Conservation (phyloP, 2,113 vertebrate species). For the Pantherophis guttatus region DNA sequence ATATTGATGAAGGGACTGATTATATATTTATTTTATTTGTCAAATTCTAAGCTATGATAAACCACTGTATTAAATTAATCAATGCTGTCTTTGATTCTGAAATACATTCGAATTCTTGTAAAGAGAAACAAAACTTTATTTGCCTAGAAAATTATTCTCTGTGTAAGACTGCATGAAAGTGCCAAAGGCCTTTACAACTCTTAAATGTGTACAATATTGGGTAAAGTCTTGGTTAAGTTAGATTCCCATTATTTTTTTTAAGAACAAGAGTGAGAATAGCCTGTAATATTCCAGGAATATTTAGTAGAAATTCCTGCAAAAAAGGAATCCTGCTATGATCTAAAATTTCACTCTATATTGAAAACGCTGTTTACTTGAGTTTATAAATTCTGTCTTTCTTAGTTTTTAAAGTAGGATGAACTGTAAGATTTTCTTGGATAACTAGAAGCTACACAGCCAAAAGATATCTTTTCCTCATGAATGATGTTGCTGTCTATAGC, state of each 20-base stretch:
- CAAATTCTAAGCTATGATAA: neutral
- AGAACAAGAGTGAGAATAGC: neutral
- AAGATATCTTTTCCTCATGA: constrained; percentile 8
- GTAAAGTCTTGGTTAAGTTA: neutral
- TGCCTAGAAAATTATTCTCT: neutral
- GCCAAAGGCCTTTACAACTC: neutral
- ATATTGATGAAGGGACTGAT: neutral
- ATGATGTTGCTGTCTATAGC: constrained; percentile 31
- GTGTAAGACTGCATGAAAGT: neutral
- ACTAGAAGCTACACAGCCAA: neutral
- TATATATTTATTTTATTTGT: neutral
- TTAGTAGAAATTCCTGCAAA: neutral
- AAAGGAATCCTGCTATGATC: neutral
- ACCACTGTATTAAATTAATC: neutral
- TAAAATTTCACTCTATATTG: neutral
- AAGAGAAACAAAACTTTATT: neutral
- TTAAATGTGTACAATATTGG: neutral
- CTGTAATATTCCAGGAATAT: neutral
- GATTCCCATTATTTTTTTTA: neutral
- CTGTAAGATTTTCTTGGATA: neutral
- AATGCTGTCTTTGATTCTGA: neutral
- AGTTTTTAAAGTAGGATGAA: neutral
- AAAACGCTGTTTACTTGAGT: neutral
- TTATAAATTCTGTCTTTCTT: neutral
- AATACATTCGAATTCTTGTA: neutral